phyloP scores from a whole-genome alignment of 2,888 invertebrate species.

The Ochropacha duplaris region DNA sequence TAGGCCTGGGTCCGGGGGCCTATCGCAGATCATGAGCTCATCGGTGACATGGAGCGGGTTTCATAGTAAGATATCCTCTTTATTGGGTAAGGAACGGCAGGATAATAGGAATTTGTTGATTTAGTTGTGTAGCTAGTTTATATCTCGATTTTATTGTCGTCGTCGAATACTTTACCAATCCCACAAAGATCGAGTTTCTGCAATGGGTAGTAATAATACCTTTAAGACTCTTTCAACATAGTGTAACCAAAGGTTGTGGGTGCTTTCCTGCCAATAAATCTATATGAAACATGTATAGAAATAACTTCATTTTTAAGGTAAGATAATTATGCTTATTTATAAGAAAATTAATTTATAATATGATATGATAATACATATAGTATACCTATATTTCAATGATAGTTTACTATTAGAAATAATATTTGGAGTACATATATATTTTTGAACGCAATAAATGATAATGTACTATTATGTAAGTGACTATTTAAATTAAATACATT shows the following conservation, averaged over 20 bases:
- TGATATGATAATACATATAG: too few species aligned
- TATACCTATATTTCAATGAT: too few species aligned
- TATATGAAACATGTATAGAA: too few species aligned
- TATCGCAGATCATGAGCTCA: conserved; percentile 55
- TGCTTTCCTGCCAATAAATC: too few species aligned
- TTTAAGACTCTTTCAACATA: too few species aligned
- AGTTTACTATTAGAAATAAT: too few species aligned
- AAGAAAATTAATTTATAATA: background rate
- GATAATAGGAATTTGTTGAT: conserved; percentile 53
- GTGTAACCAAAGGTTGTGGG: too few species aligned
- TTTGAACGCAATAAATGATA: background rate
- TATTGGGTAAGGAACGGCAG: conserved; percentile 51
- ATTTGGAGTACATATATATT: too few species aligned
- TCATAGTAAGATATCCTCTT: conserved; percentile 50
- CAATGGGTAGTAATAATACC: too few species aligned
- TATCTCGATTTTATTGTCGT: too few species aligned
- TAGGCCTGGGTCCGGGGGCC: conserved; percentile 47
- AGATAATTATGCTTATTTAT: background rate
- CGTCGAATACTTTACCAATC: too few species aligned
- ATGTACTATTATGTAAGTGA: background rate
- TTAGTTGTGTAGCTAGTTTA: conserved; percentile 17
- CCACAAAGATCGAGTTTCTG: too few species aligned
- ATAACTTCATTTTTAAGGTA: background rate
- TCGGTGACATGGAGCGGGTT: conserved; percentile 60
- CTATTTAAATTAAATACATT: background rate